Evolutionary conservation across 2,113 vertebrate species (phyloP), one percentile per base, ranked within the genome.

Genomic region (Varanus komodoensis): DNA sequence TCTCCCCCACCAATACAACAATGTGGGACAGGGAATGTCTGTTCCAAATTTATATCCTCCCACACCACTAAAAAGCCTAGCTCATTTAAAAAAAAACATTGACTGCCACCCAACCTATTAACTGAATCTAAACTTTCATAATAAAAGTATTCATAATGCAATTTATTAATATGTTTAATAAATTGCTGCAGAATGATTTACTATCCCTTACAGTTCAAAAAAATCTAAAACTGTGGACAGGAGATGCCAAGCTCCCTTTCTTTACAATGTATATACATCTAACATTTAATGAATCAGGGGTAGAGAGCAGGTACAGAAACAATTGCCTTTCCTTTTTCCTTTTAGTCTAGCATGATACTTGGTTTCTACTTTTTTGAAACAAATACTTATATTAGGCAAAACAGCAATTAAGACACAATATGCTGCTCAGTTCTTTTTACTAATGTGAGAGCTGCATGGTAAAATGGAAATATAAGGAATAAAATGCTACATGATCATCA

Each of bases 251-350:
- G 88, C 69, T 87, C 52, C n/a, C 15, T 75, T 90, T 88, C 82
- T 91, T 29, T 69, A 0, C 79, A 89, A 93, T 92, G 90, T 92
- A 91, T 71, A 84, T n/a, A 3, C 90, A 44, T 87, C 92, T 87
- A 25, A 38, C 89, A 38, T 87, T 87, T 89, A 95, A 91, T 85
- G 83, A 89, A 88, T 44, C 84, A 54, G 92, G 0, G 0, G 92
- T 92, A 96, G 93, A 0, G 0, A 96, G 94, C 93, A 96, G 93
- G 93, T 94, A 92, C 78, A 90, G 61, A 21, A 78, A 38, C 7
- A 80, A 17, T 4, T 54, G 67, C 21, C 15, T 27, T 0, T 50
- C 6, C 19, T 9, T 29, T 14, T 1, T 2, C 32, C 23, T 50
- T 38, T 44, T 69, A n/a, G 38, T 25, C 5, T 25, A 87, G 38